Base-by-base conservation (phyloP, 2,888 invertebrate species). In the Andrena minutula region DNA sequence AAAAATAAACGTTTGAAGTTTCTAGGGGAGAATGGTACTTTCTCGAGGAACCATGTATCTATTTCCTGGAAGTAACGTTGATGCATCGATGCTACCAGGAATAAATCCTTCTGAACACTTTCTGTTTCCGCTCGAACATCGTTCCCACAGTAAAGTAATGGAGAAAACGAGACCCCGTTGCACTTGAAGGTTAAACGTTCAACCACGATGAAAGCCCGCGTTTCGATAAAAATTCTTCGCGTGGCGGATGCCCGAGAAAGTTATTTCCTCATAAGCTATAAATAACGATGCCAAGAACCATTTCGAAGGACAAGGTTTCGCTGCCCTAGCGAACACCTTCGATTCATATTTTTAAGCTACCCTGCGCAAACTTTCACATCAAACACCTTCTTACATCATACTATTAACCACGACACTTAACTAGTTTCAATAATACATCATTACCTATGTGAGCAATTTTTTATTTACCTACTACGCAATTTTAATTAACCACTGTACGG, bases 101-200 rank as follows among this genome's bases (percentile, higher is more conserved):
- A 70, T 70, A 70, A 69, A 30, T 63, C 47, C 60, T 20, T 8
- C 53, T 5, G 68, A 28, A 23, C 53, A 63, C 76, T 78, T 78
- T 78, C 78, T 70, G 70, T 70, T 75, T 75, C 75, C 75, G 64
- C 26, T 77, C 56, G 6, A 35, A 20, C 16, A 8, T 35, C 1
- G 77, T 70, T 79, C 77, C 26, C 79, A 79, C 12, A 63, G 68
- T 12, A 23, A 74, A 28, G 51, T 47, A 64, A 77, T 35, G 78
- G 78, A 65, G 79, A 79, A 79, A 79, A 77, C 79, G 78, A 70
- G 56, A 69, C 69, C 56, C 32, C 53, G 53, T 26, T 79, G 78
- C 77, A 77, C 70, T 70, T 71, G 79, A 77, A 79, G 79, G 79
- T 79, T 71, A 79, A 79, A 79, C 64, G 79, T 71, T 71, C 70